Evolutionary conservation across 2,113 vertebrate species (phyloP).

Genomic region (Cinclus cinclus): DNA sequence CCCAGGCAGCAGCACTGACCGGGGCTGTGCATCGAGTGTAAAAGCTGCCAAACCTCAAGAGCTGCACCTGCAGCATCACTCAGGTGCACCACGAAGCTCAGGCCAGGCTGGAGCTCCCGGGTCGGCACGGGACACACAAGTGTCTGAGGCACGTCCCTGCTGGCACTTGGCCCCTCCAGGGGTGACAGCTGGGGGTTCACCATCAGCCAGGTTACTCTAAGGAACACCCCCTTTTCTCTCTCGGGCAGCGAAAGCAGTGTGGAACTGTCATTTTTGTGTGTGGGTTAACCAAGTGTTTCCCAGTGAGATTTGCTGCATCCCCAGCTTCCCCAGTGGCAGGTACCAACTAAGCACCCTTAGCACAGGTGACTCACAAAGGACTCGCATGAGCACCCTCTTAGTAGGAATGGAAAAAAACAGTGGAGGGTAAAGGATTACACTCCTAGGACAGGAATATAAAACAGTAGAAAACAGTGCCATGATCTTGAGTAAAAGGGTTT

Average conservation of each 20-base stretch:
- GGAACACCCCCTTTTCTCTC: accelerated
- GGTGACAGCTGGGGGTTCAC: not conserved
- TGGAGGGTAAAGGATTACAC: not conserved
- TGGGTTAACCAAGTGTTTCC: not conserved
- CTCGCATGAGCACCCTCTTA: not conserved
- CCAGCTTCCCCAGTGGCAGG: not conserved
- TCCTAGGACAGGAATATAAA: not conserved
- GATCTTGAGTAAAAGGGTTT: not conserved
- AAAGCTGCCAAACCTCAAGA: not conserved
- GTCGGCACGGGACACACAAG: not conserved
- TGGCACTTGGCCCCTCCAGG: not conserved
- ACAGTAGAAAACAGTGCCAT: not conserved
- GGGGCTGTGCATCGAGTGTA: not conserved
- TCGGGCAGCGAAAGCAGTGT: accelerated
- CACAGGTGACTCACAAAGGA: not conserved
- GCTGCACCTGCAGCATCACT: accelerated
- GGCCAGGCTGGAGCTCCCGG: not conserved
- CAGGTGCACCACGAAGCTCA: not conserved
- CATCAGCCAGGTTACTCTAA: accelerated
- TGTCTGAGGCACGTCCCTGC: not conserved
- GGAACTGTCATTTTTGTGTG: not conserved
- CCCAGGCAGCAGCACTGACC: not conserved
- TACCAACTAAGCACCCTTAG: not conserved
- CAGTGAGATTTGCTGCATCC: not conserved
- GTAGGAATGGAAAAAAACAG: not conserved